Conservation (phyloP, 2,888 invertebrate species). For the Ochlodes sylvanus region DNA sequence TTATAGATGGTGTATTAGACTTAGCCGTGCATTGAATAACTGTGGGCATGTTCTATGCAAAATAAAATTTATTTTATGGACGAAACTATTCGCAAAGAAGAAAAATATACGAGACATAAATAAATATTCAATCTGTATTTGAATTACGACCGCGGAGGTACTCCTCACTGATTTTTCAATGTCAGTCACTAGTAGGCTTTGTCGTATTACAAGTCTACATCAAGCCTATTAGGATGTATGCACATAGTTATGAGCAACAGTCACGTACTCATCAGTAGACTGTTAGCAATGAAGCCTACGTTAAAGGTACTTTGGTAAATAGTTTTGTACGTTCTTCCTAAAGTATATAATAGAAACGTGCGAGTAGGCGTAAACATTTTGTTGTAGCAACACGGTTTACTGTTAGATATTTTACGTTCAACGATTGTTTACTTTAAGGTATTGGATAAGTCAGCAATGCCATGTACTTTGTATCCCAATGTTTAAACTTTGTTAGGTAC, state of each 20-base stretch:
- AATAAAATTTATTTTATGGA: constrained; percentile 51
- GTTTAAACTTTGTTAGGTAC: not conserved
- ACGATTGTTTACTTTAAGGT: constrained; percentile 5
- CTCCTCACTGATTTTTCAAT: constrained; percentile 69
- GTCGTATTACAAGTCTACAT: constrained; percentile 51
- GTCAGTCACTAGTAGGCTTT: constrained; percentile 59
- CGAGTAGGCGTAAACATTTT: constrained; percentile 11
- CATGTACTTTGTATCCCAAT: not conserved
- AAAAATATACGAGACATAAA: constrained; percentile 61
- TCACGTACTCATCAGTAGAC: constrained; percentile 29
- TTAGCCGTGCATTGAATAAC: constrained; percentile 3
- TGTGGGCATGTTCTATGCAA: constrained; percentile 36
- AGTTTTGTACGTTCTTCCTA: constrained; percentile 10
- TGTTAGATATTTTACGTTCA: not conserved
- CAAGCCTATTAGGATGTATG: constrained; percentile 50
- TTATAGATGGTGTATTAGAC: constrained; percentile 11
- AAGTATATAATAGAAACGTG: constrained; percentile 24
- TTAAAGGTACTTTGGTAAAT: constrained; percentile 22
- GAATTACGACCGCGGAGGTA: constrained; percentile 59
- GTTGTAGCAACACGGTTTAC: not conserved
- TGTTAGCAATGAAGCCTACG: constrained; percentile 14
- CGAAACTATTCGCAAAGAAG: constrained; percentile 53
- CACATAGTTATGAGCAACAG: constrained; percentile 49
- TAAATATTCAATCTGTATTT: constrained; percentile 70
- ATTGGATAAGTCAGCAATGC: not conserved